Conservation (phyloP, 2,888 invertebrate genomes). For the Chymomyza caudatula region DNA sequence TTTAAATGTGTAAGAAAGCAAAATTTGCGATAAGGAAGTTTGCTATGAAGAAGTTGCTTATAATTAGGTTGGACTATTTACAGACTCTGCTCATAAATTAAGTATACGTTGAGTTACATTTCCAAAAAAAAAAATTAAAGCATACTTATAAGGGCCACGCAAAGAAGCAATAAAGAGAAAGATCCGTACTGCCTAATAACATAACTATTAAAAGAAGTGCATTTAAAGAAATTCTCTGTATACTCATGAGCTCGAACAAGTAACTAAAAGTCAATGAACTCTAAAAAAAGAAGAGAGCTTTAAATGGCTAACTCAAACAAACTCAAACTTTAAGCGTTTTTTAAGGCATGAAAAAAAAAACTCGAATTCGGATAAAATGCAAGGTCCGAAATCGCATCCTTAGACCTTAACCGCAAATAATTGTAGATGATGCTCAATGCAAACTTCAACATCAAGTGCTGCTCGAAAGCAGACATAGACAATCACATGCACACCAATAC, state of each 20-base stretch:
- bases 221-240: too few relatives aligned
- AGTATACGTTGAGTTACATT: too few relatives aligned
- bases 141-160: neutral
- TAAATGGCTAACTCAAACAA: neutral
- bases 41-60: neutral
- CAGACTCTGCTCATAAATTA: neutral
- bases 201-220: too few relatives aligned
- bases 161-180: neutral
- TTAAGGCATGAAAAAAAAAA: neutral
- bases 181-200: too few relatives aligned
- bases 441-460: conserved; percentile 53
- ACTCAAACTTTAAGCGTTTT: neutral
- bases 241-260: too few relatives aligned
- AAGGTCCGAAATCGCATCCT: neutral
- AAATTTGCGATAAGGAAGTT: neutral
- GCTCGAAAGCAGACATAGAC: conserved; percentile 50
- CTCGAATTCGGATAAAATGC: neutral
- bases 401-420: conserved; percentile 47
- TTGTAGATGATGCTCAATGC: conserved; percentile 54
- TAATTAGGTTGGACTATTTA: too few relatives aligned
- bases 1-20: too few relatives aligned
- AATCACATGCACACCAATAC: conserved; percentile 17
- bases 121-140: neutral
- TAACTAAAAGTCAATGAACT: neutral
- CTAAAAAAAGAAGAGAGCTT: neutral